Evolutionary conservation across 2,113 vertebrate species (phyloP).

Genomic region (Labrus mixtus): DNA sequence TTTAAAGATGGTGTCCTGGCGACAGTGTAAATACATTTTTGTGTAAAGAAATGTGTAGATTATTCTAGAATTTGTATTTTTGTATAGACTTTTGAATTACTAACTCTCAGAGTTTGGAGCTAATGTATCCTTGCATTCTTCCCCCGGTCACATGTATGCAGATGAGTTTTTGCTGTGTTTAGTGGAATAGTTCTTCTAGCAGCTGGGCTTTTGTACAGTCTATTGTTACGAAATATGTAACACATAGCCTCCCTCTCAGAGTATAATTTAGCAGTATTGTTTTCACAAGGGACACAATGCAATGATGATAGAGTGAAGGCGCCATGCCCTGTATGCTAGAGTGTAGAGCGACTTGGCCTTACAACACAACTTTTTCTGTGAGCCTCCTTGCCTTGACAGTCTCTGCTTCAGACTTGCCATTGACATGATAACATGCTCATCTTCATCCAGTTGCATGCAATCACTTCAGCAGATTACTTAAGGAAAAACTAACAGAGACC

Average conservation of each 20-base stretch:
- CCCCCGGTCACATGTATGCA: slow-evolving; percentile 53
- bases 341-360: slow-evolving; percentile 69
- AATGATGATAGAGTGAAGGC: slow-evolving; percentile 60
- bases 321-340: slow-evolving; percentile 44
- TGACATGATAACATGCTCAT: slow-evolving; percentile 15
- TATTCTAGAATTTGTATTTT: slow-evolving; percentile 87
- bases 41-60: slow-evolving; percentile 81
- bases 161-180: slow-evolving; percentile 56
- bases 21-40: slow-evolving; percentile 81
- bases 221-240: slow-evolving; percentile 56
- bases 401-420: slow-evolving; percentile 53
- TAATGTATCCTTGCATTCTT: slow-evolving; percentile 57
- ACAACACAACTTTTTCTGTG: slow-evolving; percentile 50
- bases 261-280: slow-evolving; percentile 66
- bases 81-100: slow-evolving; percentile 81
- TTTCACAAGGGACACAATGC: slow-evolving; percentile 74
- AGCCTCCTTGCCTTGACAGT: slow-evolving; percentile 72
- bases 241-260: slow-evolving; percentile 50
- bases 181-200: slow-evolving; percentile 44
- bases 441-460: slow-evolving; percentile 40
- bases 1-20: slow-evolving; percentile 72
- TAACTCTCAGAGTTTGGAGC: slow-evolving; percentile 74
- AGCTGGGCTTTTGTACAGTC: slow-evolving; percentile 65
- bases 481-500: background rate
- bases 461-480: slow-evolving; percentile 31